phyloP scores from a whole-genome alignment of 2,797 vertebrate genomes.

The Takifugu ocellatus region DNA sequence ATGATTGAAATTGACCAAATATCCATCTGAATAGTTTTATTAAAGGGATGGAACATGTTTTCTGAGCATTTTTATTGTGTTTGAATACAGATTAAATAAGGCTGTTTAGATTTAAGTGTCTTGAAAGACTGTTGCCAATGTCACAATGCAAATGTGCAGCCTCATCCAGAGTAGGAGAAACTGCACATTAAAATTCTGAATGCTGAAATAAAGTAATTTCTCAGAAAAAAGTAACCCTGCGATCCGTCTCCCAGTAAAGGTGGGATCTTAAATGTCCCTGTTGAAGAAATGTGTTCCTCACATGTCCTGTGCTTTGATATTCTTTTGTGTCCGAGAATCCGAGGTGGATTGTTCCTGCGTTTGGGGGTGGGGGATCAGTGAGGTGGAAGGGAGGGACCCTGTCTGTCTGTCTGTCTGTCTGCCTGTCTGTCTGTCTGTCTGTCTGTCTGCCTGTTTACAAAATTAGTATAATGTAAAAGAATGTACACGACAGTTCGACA shows the following conservation, averaged over 20 bases:
- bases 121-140: too few species aligned
- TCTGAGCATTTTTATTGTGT: too few species aligned
- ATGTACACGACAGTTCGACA: constrained; percentile 27
- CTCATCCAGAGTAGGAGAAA: too few species aligned
- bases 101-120: too few species aligned
- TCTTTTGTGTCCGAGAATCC: constrained; percentile 48
- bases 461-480: too few species aligned
- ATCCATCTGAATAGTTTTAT: too few species aligned
- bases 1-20: neutral
- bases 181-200: too few species aligned
- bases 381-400: constrained; percentile 33
- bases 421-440: constrained; percentile 2
- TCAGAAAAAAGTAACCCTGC: too few species aligned
- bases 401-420: constrained; percentile 26
- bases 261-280: neutral
- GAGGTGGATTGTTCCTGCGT: constrained; percentile 2
- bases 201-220: too few species aligned
- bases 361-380: constrained; percentile 3
- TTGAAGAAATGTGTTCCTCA: neutral
- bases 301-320: constrained; percentile 8
- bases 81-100: too few species aligned
- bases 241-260: neutral
- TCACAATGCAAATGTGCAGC: too few species aligned
- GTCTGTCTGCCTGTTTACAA: constrained; percentile 18
- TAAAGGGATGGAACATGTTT: too few species aligned